phyloP scores from a whole-genome alignment of 1,140 invertebrate species.

The Manduca sexta region DNA sequence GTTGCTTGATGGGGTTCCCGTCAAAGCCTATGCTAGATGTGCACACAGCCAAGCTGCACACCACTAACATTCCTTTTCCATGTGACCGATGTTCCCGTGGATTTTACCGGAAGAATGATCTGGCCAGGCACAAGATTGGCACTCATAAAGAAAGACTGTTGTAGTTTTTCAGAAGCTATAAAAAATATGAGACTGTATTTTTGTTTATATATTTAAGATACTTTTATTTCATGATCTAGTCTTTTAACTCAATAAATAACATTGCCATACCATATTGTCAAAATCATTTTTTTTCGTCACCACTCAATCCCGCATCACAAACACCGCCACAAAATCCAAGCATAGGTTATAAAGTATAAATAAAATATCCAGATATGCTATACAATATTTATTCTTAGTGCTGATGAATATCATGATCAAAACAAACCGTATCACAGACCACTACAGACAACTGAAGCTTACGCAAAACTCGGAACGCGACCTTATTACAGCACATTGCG shows the following conservation, averaged over 20 bases:
- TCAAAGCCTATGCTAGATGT: constrained; percentile 44
- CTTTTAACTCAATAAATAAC: background rate
- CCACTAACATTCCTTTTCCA: constrained; percentile 31
- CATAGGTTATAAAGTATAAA: constrained; percentile 18
- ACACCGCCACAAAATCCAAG: too few species aligned
- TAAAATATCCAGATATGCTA: constrained; percentile 12
- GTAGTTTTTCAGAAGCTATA: constrained; percentile 3
- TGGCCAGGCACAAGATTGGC: constrained; percentile 42
- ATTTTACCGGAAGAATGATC: constrained; percentile 57
- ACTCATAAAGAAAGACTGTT: constrained; percentile 40
- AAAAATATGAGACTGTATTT: background rate
- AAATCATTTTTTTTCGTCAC: too few species aligned
- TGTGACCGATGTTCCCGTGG: constrained; percentile 48
- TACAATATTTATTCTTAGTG: constrained; percentile 31
- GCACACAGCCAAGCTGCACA: constrained; percentile 42
- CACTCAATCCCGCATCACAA: too few species aligned
- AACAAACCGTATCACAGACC: constrained; percentile 34
- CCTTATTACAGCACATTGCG: constrained; percentile 9
- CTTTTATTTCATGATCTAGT: background rate
- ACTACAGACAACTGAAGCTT: constrained; percentile 18
- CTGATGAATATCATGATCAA: constrained; percentile 24
- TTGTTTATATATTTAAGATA: too few species aligned
- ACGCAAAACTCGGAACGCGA: too few species aligned
- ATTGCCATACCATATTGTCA: background rate
- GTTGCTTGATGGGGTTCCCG: constrained; percentile 39